Conservation (phyloP, 2,797 vertebrate genomes). For the Hyperoplus immaculatus region DNA sequence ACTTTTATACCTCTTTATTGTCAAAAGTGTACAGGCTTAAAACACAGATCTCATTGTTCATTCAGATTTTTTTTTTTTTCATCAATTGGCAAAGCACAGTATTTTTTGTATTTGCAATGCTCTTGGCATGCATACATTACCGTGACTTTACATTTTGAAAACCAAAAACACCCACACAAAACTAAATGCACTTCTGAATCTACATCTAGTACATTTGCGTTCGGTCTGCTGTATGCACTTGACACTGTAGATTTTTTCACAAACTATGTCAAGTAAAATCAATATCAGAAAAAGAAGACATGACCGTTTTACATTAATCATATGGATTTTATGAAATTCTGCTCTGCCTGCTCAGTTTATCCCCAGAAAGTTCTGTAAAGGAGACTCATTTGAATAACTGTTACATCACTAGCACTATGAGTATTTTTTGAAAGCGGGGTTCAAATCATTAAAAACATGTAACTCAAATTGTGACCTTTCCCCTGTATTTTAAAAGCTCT, state of each 20-base stretch:
- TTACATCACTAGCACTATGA: not conserved
- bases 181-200: constrained; percentile 29
- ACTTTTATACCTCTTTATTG: constrained; percentile 51
- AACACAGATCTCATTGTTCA: constrained; percentile 44
- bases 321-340: constrained; percentile 5
- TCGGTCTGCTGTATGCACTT: constrained; percentile 15
- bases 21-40: constrained; percentile 60
- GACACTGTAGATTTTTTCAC: not conserved
- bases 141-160: constrained; percentile 52
- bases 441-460: constrained; percentile 8
- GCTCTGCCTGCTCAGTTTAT: not conserved
- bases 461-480: too few relatives aligned
- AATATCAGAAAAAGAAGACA: constrained; percentile 3
- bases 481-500: not conserved
- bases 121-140: constrained; percentile 52
- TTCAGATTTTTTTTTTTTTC: constrained; percentile 24
- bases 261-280: constrained; percentile 16
- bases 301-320: not conserved
- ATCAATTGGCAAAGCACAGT: constrained; percentile 36
- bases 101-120: constrained; percentile 29
- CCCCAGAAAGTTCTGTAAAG: not conserved
- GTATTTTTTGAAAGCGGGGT: constrained; percentile 7
- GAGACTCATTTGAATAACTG: constrained; percentile 1
- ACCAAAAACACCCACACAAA: constrained; percentile 58
- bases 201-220: constrained; percentile 21